Conservation (phyloP, 1,140 invertebrate genomes). For the Drosophila orosa region DNA sequence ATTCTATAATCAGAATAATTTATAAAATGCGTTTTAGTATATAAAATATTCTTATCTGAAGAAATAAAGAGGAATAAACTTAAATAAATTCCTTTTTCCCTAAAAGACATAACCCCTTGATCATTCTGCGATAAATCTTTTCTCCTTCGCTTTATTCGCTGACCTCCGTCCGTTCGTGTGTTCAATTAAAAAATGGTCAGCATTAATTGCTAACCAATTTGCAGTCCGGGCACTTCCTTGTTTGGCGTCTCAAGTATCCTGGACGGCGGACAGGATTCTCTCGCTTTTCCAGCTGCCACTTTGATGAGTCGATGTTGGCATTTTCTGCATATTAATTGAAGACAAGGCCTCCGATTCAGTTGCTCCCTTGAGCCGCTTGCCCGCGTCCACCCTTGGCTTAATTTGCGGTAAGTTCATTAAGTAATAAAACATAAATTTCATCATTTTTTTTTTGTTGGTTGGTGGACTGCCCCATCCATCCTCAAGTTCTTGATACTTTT, state of each 20-base stretch:
- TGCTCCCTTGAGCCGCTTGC: constrained; percentile 14
- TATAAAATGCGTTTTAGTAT: too few relatives aligned
- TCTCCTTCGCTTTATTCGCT: not conserved
- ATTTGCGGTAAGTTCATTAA: constrained; percentile 83
- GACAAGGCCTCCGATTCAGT: constrained; percentile 45
- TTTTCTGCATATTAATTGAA: constrained; percentile 82
- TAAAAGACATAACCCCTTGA: not conserved
- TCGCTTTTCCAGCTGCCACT: constrained; percentile 23
- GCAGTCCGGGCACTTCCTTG: constrained; percentile 50
- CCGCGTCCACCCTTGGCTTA: constrained; percentile 68
- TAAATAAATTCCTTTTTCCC: not conserved
- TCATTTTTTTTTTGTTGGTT: constrained; percentile 47
- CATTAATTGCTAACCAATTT: constrained; percentile 77
- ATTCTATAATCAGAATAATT: too few relatives aligned
- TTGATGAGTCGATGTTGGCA: constrained; percentile 73
- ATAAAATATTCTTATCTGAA: too few relatives aligned
- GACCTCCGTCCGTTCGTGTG: constrained; percentile 37
- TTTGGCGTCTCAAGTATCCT: constrained; percentile 34
- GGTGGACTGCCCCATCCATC: constrained; percentile 14
- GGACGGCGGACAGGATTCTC: constrained; percentile 37
- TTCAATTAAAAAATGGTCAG: constrained; percentile 69
- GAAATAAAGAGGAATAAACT: not conserved
- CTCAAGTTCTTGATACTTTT: constrained; percentile 61
- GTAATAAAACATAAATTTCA: constrained; percentile 82
- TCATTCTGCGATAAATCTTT: not conserved